Base-by-base conservation (phyloP, 1,140 invertebrate species). In the Parapsyche elsis region DNA sequence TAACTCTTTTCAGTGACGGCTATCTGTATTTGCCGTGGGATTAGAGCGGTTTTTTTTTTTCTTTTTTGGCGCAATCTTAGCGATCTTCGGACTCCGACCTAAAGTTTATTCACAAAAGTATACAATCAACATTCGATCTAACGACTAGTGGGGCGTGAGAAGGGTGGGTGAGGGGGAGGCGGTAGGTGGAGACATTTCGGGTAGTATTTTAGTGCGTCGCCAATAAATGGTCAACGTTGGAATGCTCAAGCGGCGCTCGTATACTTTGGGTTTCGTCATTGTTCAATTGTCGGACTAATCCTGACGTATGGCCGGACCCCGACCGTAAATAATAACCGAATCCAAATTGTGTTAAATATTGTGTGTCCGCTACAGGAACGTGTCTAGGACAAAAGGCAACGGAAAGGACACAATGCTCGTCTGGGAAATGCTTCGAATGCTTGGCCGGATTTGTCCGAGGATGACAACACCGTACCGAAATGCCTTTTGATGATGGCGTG, bases 241-340 rank as follows among this genome's bases (percentile, higher is more conserved):
- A 67, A 67, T 67, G 64, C 23, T 16, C 53, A 1, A 49, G 1
- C 14, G 53, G 19, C 64, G 30, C 30, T 38, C 30, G 57, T 19
- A 19, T 19, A 24, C 1, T 75, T 57, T 24, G 57, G 75, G 49
- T 45, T 23, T 12, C 46, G 75, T 64, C 26, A 64, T 77, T 77
- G 75, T 77, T 64, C 26, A 12, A 44, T 64, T 77, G 75, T 77
- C 53, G 57, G 19, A 5, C 53, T 77, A 77, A 77, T 77, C 75
- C 75, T 77, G 75, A 77, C 26, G 57, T 64, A 77, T 38, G 57
- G 53, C 57, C 53, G 21, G 19, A 75, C 73, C 73, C 24, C 21
- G 16, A n/a, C 19, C 75, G 59, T 77, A 77, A 77, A 77, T 77
- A 77, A 77, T 77, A 64, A 21, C 23, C 21, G 19, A 23, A 23